phyloP scores from a whole-genome alignment of 1,140 invertebrate genomes.

The Apocrypta bakeri region DNA sequence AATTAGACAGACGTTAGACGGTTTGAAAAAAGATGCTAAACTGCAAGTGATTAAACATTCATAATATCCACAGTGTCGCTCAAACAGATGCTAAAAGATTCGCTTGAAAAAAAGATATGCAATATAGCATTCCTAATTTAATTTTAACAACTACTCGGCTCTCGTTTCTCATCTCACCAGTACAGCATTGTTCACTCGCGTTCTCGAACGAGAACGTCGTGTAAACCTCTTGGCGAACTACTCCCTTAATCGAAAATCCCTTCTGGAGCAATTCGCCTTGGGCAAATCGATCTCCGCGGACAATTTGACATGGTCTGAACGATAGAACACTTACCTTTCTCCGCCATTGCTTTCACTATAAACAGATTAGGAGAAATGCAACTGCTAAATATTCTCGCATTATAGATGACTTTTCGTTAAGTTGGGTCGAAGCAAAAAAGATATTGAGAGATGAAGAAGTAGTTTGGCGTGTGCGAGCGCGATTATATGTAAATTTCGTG shows the following conservation, averaged over 20 bases:
- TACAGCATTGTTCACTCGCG: background rate
- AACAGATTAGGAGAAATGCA: background rate
- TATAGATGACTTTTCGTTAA: background rate
- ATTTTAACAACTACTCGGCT: background rate
- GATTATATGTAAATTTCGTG: conserved; percentile 35
- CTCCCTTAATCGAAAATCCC: background rate
- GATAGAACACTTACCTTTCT: background rate
- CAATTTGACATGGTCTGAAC: background rate
- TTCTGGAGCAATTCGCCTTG: background rate
- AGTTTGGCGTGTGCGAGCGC: too few relatives aligned
- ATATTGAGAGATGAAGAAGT: background rate
- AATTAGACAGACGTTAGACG: too few relatives aligned
- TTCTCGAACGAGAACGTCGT: background rate
- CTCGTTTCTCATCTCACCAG: background rate
- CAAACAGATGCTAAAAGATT: too few relatives aligned
- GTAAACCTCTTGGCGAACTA: background rate
- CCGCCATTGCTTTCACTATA: background rate
- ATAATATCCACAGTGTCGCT: too few relatives aligned
- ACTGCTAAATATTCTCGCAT: background rate
- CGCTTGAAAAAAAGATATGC: too few relatives aligned
- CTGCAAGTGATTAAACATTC: too few relatives aligned
- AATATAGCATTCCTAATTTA: background rate
- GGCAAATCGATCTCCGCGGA: background rate
- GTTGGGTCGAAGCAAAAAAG: background rate
- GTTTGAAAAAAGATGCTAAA: too few relatives aligned